Percentiles rank a stretch among this genome's conserved stretches.
These are phyloP conservation scores for Synanthedon tipuliformis DNA, from an alignment of 2,888 invertebrate species.

Conservation along the genomic window DNA sequence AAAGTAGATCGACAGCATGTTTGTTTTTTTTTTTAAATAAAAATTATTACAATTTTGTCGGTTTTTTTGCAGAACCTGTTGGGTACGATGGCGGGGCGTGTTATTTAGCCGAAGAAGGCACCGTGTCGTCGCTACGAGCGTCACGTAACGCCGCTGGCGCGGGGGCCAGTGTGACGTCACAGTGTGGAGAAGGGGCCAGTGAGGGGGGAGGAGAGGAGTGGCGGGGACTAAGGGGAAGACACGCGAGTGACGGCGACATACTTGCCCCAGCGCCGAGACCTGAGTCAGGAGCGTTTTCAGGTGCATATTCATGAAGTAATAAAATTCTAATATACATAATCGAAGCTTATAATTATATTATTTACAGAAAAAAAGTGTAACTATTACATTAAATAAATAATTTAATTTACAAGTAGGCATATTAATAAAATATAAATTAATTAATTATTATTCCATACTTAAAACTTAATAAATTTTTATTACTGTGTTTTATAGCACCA, in stretches of 20 bases:
- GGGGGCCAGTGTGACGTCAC: not conserved
- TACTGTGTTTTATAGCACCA: no score
- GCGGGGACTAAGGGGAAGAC: slow-evolving; percentile 26
- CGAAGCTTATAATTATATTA: no score
- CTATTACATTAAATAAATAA: no score
- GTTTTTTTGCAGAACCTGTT: slow-evolving; percentile 31
- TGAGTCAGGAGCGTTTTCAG: slow-evolving; percentile 57
- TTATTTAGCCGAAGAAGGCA: slow-evolving; percentile 27
- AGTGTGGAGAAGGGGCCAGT: slow-evolving; percentile 2
- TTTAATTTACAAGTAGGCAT: no score
- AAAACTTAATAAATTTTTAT: no score
- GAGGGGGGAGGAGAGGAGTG: slow-evolving; percentile 7
- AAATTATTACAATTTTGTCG: no score
- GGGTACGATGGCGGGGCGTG: slow-evolving; percentile 35
- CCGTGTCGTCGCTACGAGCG: slow-evolving; percentile 7
- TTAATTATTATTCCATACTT: no score
- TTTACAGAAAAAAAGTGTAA: no score
- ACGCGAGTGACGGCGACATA: slow-evolving; percentile 58
- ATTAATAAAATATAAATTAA: no score
- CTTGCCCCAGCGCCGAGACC: slow-evolving; percentile 44
- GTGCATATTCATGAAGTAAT: slow-evolving; percentile 23
- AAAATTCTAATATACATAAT: no score
- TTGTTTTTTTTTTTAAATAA: no score
- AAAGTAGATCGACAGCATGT: no score
- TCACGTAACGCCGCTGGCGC: slow-evolving; percentile 9